These are phyloP conservation scores for Aporophyla nigra DNA, from an alignment of 2,888 invertebrate species.

Conservation along the genomic window DNA sequence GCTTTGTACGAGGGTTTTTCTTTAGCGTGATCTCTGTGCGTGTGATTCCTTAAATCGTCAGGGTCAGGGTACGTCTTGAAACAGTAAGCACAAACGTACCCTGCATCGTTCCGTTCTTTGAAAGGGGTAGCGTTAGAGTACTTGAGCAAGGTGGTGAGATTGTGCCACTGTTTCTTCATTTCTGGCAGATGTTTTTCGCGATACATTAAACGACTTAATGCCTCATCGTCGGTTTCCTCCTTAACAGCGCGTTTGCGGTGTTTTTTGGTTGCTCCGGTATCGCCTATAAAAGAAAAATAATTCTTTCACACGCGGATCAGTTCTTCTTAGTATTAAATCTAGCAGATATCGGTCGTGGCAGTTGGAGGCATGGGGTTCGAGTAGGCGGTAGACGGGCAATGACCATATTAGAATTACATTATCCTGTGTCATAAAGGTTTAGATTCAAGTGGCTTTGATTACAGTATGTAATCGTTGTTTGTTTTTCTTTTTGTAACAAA, in stretches of 20 bases:
- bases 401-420: conserved; percentile 1
- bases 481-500: no score
- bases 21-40: conserved; percentile 81
- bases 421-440: not conserved
- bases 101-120: conserved; percentile 86
- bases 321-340: conserved; percentile 68
- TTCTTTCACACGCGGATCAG: conserved; percentile 81
- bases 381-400: conserved; percentile 1
- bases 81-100: conserved; percentile 87
- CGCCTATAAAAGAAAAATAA: conserved; percentile 90
- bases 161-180: conserved; percentile 88
- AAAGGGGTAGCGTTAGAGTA: conserved; percentile 87
- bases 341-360: conserved; percentile 20
- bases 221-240: conserved; percentile 76
- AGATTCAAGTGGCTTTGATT: not conserved
- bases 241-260: conserved; percentile 79
- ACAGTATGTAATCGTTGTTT: not conserved
- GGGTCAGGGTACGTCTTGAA: conserved; percentile 84
- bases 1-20: conserved; percentile 85
- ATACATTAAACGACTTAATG: conserved; percentile 72
- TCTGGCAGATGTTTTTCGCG: conserved; percentile 80
- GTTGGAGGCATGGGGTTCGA: conserved; percentile 22
- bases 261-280: conserved; percentile 83
- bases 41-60: conserved; percentile 78
- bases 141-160: conserved; percentile 83